Evolutionary conservation across 2,888 invertebrate species (phyloP), one percentile per base, ranked within the genome.

Genomic region (Disparrhopalites patrizii): DNA sequence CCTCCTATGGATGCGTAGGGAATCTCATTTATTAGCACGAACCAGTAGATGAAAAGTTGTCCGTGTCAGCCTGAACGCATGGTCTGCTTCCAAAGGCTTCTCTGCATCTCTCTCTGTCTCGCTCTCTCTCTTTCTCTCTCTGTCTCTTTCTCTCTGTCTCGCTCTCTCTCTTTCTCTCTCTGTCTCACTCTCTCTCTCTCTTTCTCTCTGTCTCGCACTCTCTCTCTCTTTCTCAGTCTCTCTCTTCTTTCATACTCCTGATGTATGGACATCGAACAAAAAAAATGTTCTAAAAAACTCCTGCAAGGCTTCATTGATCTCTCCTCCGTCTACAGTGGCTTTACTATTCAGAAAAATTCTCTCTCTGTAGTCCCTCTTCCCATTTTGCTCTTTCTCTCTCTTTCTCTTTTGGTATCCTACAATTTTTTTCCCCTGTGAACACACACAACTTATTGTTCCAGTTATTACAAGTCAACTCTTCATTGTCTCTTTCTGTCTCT

Each of bases 241-340:
- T 10, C 36, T 36, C 43, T 10, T 43, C 8, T 20, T 10, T 43
- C n/a, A 20, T 10, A n/a, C 5, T 18, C 5, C n/a, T n/a, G n/a
- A 43, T 47, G n/a, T 47, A 20, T 47, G n/a, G 3, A 47, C 25
- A 47, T 47, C 5, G 7, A 47, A 36, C 15, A 36, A 10, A 36
- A 4, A 23, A 47, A 20, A 47, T 20, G 47, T 20, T 20, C 23
- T 15, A 15, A 10, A 36, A 47, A 47, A 47, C 47, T 20, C 47
- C 47, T 47, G 47, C 47, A 47, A 20, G 47, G 47, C 47, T 47
- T 47, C 47, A 47, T 47, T 47, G 47, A 47, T 47, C 47, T 47
- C 23, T 2, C 20, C 8, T 25, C 3, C 47, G 8, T 25, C 47
- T 5, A 25, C 47, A 47, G 47, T 47, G n/a, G n/a, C n/a, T n/a